A percentile compares a stretch with the other conserved stretches of the same genome.
Evolutionary conservation across 2,888 invertebrate genomes (phyloP).

Genomic region (Caenorhabditis japonica): DNA sequence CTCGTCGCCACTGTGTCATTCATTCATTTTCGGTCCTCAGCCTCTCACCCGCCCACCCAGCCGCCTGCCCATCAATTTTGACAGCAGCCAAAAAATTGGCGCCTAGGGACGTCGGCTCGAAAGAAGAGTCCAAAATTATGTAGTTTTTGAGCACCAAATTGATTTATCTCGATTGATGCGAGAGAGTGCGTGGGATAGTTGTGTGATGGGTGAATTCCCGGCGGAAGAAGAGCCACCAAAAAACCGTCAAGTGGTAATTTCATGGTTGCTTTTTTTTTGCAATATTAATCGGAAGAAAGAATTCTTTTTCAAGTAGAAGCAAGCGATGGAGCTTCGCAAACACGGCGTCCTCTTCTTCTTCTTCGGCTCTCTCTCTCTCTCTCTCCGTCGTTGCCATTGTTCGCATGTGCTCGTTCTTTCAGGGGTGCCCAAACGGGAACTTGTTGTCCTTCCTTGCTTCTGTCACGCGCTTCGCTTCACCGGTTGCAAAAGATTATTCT

Average conservation of each 20-base stretch:
- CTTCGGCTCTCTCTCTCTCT: too few species aligned
- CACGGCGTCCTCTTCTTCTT: too few species aligned
- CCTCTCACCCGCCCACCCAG: neutral
- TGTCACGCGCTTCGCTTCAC: too few species aligned
- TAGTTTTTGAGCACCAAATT: constrained; percentile 38
- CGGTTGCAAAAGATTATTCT: too few species aligned
- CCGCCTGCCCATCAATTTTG: constrained; percentile 17
- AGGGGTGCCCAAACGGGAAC: too few species aligned
- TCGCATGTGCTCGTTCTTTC: too few species aligned
- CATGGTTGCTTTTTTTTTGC: neutral
- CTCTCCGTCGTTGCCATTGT: too few species aligned
- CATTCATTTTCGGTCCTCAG: constrained; percentile 16
- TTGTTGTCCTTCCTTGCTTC: too few species aligned
- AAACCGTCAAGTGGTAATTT: constrained; percentile 7
- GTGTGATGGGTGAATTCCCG: constrained; percentile 16
- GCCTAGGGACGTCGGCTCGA: constrained; percentile 42
- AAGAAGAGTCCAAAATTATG: constrained; percentile 26
- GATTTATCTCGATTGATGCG: constrained; percentile 51
- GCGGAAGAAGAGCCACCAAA: constrained; percentile 2
- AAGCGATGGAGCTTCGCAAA: constrained; percentile 2
- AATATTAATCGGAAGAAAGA: constrained; percentile 13
- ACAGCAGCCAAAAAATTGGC: constrained; percentile 41
- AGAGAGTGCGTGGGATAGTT: constrained; percentile 9
- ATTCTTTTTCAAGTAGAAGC: constrained; percentile 30
- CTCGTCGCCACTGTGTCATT: neutral